Conservation (phyloP, 2,888 invertebrate species). For the Mimumesa dahlbomi region DNA sequence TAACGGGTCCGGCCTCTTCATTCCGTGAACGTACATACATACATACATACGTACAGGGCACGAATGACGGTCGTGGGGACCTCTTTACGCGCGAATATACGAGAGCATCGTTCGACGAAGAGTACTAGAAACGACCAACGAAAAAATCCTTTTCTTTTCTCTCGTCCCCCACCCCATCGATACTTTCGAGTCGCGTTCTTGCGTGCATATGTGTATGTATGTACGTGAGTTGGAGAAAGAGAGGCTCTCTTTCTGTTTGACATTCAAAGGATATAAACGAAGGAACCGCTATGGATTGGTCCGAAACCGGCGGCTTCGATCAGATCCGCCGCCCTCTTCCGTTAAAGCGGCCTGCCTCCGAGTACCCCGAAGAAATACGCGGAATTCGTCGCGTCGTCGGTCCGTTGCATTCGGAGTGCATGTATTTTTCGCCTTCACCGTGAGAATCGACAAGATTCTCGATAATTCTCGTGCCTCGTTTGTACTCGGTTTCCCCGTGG, state of each 20-base stretch:
- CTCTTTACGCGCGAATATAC: conserved; percentile 30
- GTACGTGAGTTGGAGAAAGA: no score
- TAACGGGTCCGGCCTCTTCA: conserved; percentile 44
- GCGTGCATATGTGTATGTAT: no score
- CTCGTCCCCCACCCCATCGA: not conserved
- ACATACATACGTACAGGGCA: conserved; percentile 1
- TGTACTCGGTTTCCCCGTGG: conserved; percentile 5
- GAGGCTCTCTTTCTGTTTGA: conserved; percentile 25
- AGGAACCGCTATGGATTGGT: conserved; percentile 9
- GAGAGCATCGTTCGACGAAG: conserved; percentile 31
- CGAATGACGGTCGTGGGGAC: conserved; percentile 8
- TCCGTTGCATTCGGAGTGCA: conserved; percentile 24
- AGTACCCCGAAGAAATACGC: conserved; percentile 34
- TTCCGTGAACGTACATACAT: conserved; percentile 1
- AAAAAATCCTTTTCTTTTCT: conserved; percentile 36
- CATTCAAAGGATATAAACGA: conserved; percentile 30
- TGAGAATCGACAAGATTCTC: conserved; percentile 37
- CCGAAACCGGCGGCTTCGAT: conserved; percentile 34
- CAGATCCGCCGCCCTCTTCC: conserved; percentile 29
- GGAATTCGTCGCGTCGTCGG: conserved; percentile 40
- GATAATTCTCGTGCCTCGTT: conserved; percentile 27
- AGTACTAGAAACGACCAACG: conserved; percentile 43
- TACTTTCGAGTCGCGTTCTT: not conserved
- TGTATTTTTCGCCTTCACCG: conserved; percentile 35
- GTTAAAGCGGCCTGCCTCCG: conserved; percentile 15